Evolutionary conservation across 2,888 invertebrate species (phyloP), one percentile per base, ranked within the genome.

Genomic region (Hyles lineata): DNA sequence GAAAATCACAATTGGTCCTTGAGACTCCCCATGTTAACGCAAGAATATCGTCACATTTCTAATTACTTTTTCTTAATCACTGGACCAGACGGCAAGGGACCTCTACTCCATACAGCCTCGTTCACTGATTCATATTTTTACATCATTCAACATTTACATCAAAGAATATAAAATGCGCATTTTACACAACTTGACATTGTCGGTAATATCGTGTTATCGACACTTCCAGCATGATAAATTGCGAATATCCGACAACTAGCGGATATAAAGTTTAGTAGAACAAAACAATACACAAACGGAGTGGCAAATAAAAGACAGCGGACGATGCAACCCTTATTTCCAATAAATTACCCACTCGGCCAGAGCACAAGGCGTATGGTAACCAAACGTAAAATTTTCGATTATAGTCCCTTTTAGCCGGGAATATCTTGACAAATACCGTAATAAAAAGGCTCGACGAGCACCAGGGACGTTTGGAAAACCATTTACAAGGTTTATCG

Each of bases 401-500:
- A 90, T 91, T 90, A 92, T 87, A 86, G 89, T 89, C 91, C 91
- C 89, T 90, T 85, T 89, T 88, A 86, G 87, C 85, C 84, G 81
- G 82, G 88, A 89, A 92, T 92, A 92, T 93, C 93, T 92, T 93
- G 93, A 94, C 93, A 94, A 93, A 93, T 92, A 91, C 89, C 92
- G 88, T 88, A 92, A 93, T 94, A 94, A 93, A 93, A 93, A 90
- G 90, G 89, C 91, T 89, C 89, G 87, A 87, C 88, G 90, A 89
- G 87, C 91, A 82, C 87, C 89, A 88, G 88, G 90, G 89, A 88
- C 92, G 91, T 93, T 93, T 91, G 93, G 91, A 93, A 93, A 93
- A 91, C 93, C 92, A 93, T 94, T 93, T 91, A 91, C 92, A 92
- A 93, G 92, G 88, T 93, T 94, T 94, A 93, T 93, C 90, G 92